Evolutionary conservation across 2,113 vertebrate genomes (phyloP).

Genomic region (Macquaria australasica): DNA sequence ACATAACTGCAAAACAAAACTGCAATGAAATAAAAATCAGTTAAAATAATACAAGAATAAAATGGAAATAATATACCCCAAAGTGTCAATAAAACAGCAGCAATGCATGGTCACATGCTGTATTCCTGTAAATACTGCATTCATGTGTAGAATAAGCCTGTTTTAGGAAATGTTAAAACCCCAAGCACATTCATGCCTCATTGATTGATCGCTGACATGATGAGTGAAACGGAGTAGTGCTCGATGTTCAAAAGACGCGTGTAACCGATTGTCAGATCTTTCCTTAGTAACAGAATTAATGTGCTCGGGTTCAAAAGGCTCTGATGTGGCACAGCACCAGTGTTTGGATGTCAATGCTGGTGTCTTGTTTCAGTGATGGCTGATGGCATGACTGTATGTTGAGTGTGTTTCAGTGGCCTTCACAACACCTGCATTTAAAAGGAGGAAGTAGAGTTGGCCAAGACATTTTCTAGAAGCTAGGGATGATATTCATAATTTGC

Average conservation of each 20-base stretch:
- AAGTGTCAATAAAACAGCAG: background rate
- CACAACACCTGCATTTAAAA: slow-evolving; percentile 28
- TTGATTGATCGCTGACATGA: slow-evolving; percentile 36
- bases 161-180: slow-evolving; percentile 38
- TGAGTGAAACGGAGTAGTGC: slow-evolving; percentile 15
- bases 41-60: too few relatives aligned
- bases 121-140: background rate
- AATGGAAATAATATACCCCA: too few relatives aligned
- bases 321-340: slow-evolving; percentile 10
- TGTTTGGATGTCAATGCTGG: slow-evolving; percentile 1
- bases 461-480: background rate
- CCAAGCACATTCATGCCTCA: background rate
- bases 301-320: background rate
- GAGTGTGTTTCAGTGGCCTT: slow-evolving; percentile 33
- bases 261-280: slow-evolving; percentile 16
- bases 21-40: too few relatives aligned
- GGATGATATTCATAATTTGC: background rate
- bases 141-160: background rate
- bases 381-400: slow-evolving; percentile 12
- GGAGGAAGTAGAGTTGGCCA: background rate
- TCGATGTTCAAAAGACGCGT: slow-evolving; percentile 16
- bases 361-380: slow-evolving; percentile 36
- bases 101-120: background rate
- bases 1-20: too few relatives aligned
- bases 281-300: slow-evolving; percentile 2